Percentiles rank a stretch among this genome's conserved stretches.
Evolutionary conservation across 2,797 vertebrate species (phyloP).

Genomic region (Cryptoprocta ferox): DNA sequence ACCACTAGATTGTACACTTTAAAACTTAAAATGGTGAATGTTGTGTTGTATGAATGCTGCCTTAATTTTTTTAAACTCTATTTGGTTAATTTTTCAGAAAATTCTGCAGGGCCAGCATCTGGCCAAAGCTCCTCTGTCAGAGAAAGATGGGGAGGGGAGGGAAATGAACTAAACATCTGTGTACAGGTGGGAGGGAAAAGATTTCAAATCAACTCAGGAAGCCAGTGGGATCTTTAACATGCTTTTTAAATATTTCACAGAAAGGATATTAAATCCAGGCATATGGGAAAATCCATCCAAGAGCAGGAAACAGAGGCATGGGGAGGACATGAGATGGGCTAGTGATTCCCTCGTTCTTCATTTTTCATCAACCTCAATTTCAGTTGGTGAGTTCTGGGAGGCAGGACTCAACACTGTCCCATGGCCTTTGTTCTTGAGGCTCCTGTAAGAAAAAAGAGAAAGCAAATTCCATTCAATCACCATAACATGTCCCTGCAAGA

Average conservation of each 20-base stretch:
- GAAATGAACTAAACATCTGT: not conserved
- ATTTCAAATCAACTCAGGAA: not conserved
- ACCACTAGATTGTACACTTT: not conserved
- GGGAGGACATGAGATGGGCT: no score
- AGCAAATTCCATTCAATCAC: constrained; percentile 21
- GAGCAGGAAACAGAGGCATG: not conserved
- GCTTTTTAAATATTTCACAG: not conserved
- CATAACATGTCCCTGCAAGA: constrained; percentile 27
- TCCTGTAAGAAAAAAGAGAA: not conserved
- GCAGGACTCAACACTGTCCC: not conserved
- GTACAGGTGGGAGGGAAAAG: not conserved
- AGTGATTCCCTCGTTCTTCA: not conserved
- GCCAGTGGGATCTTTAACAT: not conserved
- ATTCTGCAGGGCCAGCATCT: not conserved
- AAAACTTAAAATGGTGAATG: not conserved
- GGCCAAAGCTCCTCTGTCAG: not conserved
- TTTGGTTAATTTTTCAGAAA: not conserved
- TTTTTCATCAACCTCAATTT: not conserved
- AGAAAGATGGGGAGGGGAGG: not conserved
- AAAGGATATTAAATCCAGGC: not conserved
- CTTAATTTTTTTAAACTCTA: not conserved
- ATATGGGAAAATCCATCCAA: no score
- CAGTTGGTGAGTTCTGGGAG: not conserved
- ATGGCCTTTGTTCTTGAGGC: not conserved
- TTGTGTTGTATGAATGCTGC: not conserved